A percentile compares a stretch with the other conserved stretches of the same genome.
Evolutionary conservation across 2,888 invertebrate species (phyloP).

Genomic region (Phlogophora meticulosa): DNA sequence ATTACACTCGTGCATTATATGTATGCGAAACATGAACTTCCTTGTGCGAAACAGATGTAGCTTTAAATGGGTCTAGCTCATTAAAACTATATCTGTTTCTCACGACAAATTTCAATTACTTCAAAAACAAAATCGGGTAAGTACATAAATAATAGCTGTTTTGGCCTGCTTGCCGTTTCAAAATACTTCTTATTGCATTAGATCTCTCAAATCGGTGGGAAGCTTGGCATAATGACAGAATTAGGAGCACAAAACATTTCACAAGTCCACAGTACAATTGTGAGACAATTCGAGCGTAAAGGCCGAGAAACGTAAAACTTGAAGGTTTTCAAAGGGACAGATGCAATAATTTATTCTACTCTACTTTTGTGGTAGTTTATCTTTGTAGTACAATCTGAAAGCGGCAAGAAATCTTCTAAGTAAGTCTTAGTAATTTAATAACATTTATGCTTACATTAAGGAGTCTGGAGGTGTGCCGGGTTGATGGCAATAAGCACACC

Average conservation of each 20-base stretch:
- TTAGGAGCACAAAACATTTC: conserved; percentile 56
- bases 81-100: background rate
- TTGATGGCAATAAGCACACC: background rate
- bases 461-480: too few relatives aligned
- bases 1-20: too few relatives aligned
- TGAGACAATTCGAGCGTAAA: conserved; percentile 52
- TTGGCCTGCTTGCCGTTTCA: conserved; percentile 9
- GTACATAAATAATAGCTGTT: conserved; percentile 11
- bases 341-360: conserved; percentile 24
- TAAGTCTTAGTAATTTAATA: background rate
- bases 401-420: conserved; percentile 8
- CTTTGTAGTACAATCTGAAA: background rate
- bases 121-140: conserved; percentile 18
- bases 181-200: conserved; percentile 45
- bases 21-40: too few relatives aligned
- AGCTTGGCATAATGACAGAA: conserved; percentile 45
- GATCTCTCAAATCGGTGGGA: conserved; percentile 46
- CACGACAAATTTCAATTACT: background rate
- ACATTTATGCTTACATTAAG: background rate
- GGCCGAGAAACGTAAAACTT: conserved; percentile 52
- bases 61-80: too few relatives aligned
- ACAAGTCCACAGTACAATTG: conserved; percentile 34
- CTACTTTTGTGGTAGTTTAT: background rate
- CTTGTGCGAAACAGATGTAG: too few relatives aligned
- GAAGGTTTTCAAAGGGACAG: conserved; percentile 42